A percentile compares a stretch with the other conserved stretches of the same genome.
These are phyloP conservation scores for Buphagus erythrorhynchus DNA, from an alignment of 2,797 vertebrate genomes.

Conservation along the genomic window DNA sequence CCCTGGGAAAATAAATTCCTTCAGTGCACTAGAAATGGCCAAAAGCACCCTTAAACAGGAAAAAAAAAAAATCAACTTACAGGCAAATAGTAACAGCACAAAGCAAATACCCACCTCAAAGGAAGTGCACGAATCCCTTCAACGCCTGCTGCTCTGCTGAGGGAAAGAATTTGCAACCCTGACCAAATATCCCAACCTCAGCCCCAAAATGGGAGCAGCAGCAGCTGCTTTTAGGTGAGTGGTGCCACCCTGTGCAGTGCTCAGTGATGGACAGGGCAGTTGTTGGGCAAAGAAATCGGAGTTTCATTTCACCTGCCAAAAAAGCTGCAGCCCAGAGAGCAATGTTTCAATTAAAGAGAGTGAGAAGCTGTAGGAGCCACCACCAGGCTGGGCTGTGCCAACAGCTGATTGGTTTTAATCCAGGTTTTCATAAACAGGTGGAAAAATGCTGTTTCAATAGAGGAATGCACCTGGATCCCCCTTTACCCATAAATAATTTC, in stretches of 20 bases:
- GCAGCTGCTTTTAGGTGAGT: neutral
- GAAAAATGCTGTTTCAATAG: neutral
- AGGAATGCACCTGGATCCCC: neutral
- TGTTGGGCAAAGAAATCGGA: accelerated
- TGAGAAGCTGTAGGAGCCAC: neutral
- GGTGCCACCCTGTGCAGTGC: neutral
- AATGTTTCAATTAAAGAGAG: neutral
- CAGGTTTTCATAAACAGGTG: neutral
- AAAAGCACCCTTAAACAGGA: neutral
- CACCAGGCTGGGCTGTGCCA: neutral
- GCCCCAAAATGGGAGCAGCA: neutral
- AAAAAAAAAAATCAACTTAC: neutral
- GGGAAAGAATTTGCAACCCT: neutral
- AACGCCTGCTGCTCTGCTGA: neutral
- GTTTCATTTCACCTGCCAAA: neutral
- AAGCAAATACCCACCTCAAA: neutral
- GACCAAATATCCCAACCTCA: neutral
- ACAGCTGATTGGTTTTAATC: neutral
- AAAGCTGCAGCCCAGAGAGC: neutral
- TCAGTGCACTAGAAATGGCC: neutral
- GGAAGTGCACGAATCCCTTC: neutral
- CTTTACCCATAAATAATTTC: neutral
- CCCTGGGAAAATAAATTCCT: neutral
- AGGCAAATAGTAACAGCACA: neutral
- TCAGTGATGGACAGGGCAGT: neutral